Evolutionary conservation across 1,140 invertebrate genomes (phyloP), one percentile per base, ranked within the genome.

Genomic region (Ips typographus): DNA sequence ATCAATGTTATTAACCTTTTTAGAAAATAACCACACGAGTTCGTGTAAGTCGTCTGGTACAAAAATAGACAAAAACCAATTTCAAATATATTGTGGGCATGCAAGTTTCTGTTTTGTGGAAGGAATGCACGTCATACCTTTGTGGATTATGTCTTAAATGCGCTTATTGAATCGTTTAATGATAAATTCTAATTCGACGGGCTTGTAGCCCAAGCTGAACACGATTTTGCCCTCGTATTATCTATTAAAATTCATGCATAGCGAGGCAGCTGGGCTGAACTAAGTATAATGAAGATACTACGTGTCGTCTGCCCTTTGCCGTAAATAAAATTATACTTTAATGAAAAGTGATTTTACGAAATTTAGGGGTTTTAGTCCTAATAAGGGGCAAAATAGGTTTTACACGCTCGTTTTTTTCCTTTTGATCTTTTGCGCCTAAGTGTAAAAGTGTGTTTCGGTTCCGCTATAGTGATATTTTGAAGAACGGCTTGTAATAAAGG

Each of bases 251-350:
- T 68, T 68, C 65, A 60, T 39, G 57, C 7, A 60, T 68, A 49
- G 44, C 56, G 6, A 42, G 44, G 65, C 65, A 58, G 40, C 44
- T 53, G 61, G 44, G 65, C 8, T 60, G 57, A 68, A 68, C 57
- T 43, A 53, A 68, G 47, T 60, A 68, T 68, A 68, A 68, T 68
- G 65, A 68, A 68, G 65, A 51, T 56, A 68, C 56, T 68, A 68
- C 65, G 65, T 68, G 65, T 53, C 65, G 65, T 66, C 65, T 49
- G 40, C 40, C 57, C 43, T 44, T 59, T 51, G 49, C 40, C 56
- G 57, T 60, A 68, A 68, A 68, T 68, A 68, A 68, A 68, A 68
- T 68, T 68, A 68, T 60, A 53, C 43, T 68, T 68, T 60, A 65
- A 68, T 60, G 57, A 68, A 68, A 68, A 68, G 57, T 53, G 47